These are phyloP conservation scores for Sarcophaga peregrina DNA, from an alignment of 1,140 invertebrate species.

Conservation along the genomic window DNA sequence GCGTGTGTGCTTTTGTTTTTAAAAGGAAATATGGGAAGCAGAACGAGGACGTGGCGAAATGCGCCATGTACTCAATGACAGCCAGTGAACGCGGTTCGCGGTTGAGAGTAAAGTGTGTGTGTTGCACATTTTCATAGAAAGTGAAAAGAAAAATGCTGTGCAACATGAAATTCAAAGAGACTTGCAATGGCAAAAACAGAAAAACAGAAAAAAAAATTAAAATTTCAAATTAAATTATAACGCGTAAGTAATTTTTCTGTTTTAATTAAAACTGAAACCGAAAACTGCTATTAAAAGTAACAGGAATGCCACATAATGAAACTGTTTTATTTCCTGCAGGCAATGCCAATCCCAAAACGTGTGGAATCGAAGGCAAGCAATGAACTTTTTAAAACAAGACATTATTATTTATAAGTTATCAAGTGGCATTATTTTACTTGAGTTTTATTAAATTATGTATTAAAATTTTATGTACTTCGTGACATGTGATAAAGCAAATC, in stretches of 20 bases:
- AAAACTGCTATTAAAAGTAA: neutral
- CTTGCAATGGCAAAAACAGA: neutral
- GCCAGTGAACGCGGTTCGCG: too few species aligned
- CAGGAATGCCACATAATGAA: neutral
- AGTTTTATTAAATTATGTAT: too few species aligned
- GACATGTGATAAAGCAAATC: too few species aligned
- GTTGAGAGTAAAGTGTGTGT: neutral
- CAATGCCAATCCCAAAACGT: neutral
- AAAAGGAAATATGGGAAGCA: neutral
- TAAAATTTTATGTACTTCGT: too few species aligned
- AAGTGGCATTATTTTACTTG: too few species aligned
- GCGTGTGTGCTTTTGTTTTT: neutral
- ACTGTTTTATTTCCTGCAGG: slow-evolving; percentile 5
- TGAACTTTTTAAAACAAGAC: too few species aligned
- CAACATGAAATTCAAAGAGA: too few species aligned
- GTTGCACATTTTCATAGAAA: slow-evolving; percentile 13
- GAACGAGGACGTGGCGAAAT: neutral
- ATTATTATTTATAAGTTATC: too few species aligned
- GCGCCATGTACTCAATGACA: too few species aligned
- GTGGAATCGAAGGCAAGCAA: too few species aligned
- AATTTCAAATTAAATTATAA: slow-evolving; percentile 12
- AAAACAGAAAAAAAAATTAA: neutral
- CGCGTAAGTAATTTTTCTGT: neutral
- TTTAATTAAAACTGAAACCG: neutral
- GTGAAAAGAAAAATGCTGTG: slow-evolving; percentile 14